These are phyloP conservation scores for Cataglyphis rosenhaueri DNA, from an alignment of 2,888 invertebrate species.

Conservation along the genomic window DNA sequence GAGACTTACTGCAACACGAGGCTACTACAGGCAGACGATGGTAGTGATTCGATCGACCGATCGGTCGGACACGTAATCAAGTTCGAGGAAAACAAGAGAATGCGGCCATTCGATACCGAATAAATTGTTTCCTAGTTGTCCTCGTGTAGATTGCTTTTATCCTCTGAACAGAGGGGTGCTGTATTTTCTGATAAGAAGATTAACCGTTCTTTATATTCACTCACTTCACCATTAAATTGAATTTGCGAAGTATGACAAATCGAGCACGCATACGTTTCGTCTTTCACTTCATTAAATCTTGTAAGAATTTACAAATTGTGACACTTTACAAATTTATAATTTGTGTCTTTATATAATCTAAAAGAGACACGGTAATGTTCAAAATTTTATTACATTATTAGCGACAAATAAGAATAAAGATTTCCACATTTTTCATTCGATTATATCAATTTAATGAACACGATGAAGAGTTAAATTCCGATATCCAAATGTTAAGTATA, in stretches of 20 bases:
- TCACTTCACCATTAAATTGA: slow-evolving; percentile 13
- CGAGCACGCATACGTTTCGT: neutral
- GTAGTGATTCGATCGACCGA: slow-evolving; percentile 31
- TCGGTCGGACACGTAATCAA: slow-evolving; percentile 48
- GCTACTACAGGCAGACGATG: slow-evolving; percentile 26
- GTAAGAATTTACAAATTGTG: neutral
- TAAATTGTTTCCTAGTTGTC: slow-evolving; percentile 55
- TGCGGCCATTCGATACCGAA: slow-evolving; percentile 51
- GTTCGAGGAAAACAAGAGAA: slow-evolving; percentile 53
- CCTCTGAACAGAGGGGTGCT: slow-evolving; percentile 9
- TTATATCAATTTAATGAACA: neutral
- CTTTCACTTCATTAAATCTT: neutral
- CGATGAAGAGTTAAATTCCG: neutral
- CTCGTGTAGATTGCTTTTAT: slow-evolving; percentile 51
- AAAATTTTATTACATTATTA: neutral
- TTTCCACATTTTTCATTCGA: neutral
- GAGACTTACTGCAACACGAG: slow-evolving; percentile 36
- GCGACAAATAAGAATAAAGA: neutral
- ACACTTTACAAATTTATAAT: neutral
- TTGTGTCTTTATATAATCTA: neutral
- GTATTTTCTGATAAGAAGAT: slow-evolving; percentile 53
- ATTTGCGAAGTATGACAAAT: slow-evolving; percentile 26
- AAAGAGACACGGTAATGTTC: neutral
- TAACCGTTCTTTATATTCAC: slow-evolving; percentile 41
- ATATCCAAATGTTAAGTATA: neutral